Conservation (phyloP, 2,113 vertebrate genomes). For the Tupaia chinensis region DNA sequence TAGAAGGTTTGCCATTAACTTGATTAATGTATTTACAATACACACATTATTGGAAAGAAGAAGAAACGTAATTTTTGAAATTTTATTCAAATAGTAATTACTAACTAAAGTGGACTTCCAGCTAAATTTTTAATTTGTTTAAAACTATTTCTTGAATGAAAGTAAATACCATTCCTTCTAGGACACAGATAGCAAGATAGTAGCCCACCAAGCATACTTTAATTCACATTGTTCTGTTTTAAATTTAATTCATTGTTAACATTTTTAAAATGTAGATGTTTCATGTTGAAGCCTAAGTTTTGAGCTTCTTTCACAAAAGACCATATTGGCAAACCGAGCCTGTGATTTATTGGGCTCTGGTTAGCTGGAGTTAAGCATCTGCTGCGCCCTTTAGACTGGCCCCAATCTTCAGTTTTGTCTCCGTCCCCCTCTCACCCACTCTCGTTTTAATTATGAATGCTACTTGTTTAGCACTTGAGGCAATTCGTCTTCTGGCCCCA, state of each 20-base stretch:
- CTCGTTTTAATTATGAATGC: neutral
- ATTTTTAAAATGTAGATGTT: neutral
- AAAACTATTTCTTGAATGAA: conserved; percentile 23
- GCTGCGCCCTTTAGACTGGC: neutral
- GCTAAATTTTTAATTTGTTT: neutral
- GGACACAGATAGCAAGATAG: neutral
- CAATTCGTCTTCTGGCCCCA: neutral
- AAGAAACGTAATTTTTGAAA: neutral
- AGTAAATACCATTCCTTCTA: neutral
- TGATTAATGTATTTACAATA: neutral
- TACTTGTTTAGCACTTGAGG: neutral
- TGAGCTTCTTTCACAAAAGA: neutral
- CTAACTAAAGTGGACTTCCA: neutral
- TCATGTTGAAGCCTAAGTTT: conserved; percentile 7
- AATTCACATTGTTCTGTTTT: neutral
- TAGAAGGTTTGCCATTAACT: neutral
- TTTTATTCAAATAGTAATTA: neutral
- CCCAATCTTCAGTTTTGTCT: neutral
- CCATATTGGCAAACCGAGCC: neutral
- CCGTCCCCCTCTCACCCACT: neutral
- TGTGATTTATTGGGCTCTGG: neutral
- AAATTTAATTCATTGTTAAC: neutral
- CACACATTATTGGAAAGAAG: neutral
- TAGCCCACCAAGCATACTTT: neutral
- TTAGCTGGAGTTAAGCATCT: neutral